Conservation (phyloP, 2,888 invertebrate species). For the Fragum whitleyi region DNA sequence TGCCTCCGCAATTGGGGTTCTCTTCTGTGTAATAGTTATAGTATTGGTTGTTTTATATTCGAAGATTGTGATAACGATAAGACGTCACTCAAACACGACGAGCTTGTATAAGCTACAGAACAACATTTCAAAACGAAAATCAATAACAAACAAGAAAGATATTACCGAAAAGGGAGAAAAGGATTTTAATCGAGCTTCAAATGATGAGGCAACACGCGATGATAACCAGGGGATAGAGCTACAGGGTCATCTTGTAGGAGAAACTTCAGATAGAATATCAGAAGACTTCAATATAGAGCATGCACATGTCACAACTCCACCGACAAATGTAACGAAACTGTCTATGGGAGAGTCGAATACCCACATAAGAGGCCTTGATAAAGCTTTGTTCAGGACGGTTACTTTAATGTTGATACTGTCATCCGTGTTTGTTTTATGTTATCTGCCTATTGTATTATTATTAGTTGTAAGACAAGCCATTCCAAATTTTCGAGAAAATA, state of each 20-base stretch:
- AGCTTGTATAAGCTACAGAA: neutral
- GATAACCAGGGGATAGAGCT: neutral
- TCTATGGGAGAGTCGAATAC: neutral
- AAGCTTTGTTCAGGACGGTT: slow-evolving; percentile 53
- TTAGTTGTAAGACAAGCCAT: slow-evolving; percentile 45
- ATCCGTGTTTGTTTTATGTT: slow-evolving; percentile 60
- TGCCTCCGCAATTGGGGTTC: neutral
- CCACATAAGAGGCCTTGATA: neutral
- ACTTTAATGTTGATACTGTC: slow-evolving; percentile 68
- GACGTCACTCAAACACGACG: neutral
- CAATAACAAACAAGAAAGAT: neutral
- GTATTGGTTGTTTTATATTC: neutral
- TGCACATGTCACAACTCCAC: neutral
- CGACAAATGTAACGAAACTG: neutral
- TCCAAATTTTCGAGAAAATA: slow-evolving; percentile 48
- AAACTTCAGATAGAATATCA: neutral
- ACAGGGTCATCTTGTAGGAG: neutral
- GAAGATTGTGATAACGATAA: neutral
- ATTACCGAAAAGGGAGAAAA: neutral
- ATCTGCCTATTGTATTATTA: slow-evolving; percentile 61
- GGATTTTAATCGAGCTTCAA: neutral
- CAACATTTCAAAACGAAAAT: no score
- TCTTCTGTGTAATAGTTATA: neutral
- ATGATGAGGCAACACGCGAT: neutral
- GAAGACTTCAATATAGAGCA: neutral